Percentiles rank a stretch among this genome's conserved stretches.
These are phyloP conservation scores for Amblyopsis hoosieri DNA, from an alignment of 2,797 vertebrate species.

Conservation along the genomic window DNA sequence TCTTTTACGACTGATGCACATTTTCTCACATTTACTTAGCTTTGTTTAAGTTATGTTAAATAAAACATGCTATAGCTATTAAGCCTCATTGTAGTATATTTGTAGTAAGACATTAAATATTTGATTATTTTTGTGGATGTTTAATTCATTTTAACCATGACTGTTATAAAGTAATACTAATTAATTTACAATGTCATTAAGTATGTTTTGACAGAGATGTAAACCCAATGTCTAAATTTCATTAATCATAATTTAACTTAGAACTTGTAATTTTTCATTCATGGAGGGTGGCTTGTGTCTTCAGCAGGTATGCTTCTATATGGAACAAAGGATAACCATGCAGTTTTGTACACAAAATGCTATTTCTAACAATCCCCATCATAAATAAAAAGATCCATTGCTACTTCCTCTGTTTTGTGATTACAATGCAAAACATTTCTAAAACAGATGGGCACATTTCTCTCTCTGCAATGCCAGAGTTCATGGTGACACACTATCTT, in stretches of 20 bases:
- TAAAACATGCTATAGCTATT: slow-evolving; percentile 32
- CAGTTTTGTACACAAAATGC: slow-evolving; percentile 59
- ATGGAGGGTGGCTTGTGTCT: slow-evolving; percentile 30
- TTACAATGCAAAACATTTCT: no score
- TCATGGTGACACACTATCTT: background rate
- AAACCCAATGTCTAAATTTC: slow-evolving; percentile 39
- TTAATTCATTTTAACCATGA: slow-evolving; percentile 22
- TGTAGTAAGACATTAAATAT: slow-evolving; percentile 44
- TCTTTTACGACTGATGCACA: slow-evolving; percentile 59
- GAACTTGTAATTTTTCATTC: slow-evolving; percentile 36
- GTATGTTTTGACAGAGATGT: slow-evolving; percentile 38
- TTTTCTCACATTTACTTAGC: slow-evolving; percentile 49
- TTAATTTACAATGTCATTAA: slow-evolving; percentile 44
- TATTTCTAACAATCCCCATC: slow-evolving; percentile 41
- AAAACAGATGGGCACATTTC: slow-evolving; percentile 1
- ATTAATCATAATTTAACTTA: slow-evolving; percentile 26
- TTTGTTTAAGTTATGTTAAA: slow-evolving; percentile 66
- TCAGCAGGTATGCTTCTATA: slow-evolving; percentile 19
- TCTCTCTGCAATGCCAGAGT: slow-evolving; percentile 15
- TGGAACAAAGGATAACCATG: slow-evolving; percentile 53
- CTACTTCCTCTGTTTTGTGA: no score
- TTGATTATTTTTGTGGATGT: slow-evolving; percentile 41
- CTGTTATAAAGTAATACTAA: slow-evolving; percentile 39
- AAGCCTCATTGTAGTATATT: slow-evolving; percentile 45
- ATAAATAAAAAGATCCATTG: no score